Conservation (phyloP, 2,113 vertebrate species). For the Uria lomvia region DNA sequence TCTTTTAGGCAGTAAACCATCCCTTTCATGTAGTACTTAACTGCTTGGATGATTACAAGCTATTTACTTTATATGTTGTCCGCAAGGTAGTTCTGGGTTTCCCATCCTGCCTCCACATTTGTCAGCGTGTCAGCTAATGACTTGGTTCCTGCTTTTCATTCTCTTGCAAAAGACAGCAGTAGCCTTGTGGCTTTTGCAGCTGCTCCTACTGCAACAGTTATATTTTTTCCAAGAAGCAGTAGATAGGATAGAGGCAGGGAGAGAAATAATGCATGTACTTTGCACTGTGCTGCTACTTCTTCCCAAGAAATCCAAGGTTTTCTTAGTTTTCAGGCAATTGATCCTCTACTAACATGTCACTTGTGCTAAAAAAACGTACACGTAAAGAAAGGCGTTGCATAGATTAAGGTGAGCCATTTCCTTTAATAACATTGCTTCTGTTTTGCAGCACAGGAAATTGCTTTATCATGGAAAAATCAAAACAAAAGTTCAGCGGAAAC, state of each 20-base stretch:
- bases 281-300: neutral
- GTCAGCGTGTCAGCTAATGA: neutral
- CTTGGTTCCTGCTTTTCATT: neutral
- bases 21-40: neutral
- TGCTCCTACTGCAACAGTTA: neutral
- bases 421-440: neutral
- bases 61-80: neutral
- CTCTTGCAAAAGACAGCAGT: neutral
- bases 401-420: neutral
- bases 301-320: neutral
- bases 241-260: neutral
- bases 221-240: neutral
- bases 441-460: neutral
- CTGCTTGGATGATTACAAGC: neutral
- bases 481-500: neutral
- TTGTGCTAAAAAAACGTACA: neutral
- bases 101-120: neutral
- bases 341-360: neutral
- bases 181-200: neutral
- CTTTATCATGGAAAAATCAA: neutral
- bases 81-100: neutral
- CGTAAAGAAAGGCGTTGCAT: neutral
- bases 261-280: neutral
- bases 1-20: neutral
- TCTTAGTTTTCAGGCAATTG: neutral